A percentile compares a stretch with the other conserved stretches of the same genome.
Conservation (phyloP, 2,888 invertebrate genomes). For the Drosophila colorata region DNA sequence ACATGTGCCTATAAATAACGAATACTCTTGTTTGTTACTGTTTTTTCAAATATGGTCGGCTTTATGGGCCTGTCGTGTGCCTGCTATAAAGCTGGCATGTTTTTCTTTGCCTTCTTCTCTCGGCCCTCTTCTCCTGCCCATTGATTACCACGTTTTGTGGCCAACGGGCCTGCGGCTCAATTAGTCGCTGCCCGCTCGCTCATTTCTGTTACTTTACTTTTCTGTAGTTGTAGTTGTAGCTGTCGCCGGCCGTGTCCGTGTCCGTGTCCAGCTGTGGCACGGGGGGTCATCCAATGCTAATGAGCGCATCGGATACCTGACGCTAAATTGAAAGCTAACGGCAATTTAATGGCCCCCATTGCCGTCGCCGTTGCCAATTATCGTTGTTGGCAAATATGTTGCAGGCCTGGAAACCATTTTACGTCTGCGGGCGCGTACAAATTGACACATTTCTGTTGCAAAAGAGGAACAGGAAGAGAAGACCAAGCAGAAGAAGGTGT, state of each 20-base stretch:
- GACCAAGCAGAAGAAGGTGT: too few relatives aligned
- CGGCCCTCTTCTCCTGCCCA: not conserved
- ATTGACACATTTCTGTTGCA: slow-evolving; percentile 44
- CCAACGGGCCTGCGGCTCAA: slow-evolving; percentile 24
- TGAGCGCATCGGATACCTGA: slow-evolving; percentile 57
- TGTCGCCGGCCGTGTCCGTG: too few relatives aligned
- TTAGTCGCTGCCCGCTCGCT: slow-evolving; percentile 31
- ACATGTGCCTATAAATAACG: not conserved
- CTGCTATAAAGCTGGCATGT: slow-evolving; percentile 11
- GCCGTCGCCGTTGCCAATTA: slow-evolving; percentile 50
- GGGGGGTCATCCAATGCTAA: slow-evolving; percentile 60
- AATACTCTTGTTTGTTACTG: not conserved
- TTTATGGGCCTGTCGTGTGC: slow-evolving; percentile 17
- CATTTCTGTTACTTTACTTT: not conserved
- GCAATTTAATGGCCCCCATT: slow-evolving; percentile 55
- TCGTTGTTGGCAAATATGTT: slow-evolving; percentile 39
- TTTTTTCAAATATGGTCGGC: not conserved
- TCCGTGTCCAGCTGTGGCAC: slow-evolving; percentile 27
- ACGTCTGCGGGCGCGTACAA: slow-evolving; percentile 6
- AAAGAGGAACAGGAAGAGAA: not conserved
- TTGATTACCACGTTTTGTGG: slow-evolving; percentile 31
- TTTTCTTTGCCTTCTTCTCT: not conserved
- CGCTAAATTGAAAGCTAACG: slow-evolving; percentile 72
- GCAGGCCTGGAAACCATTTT: slow-evolving; percentile 10
- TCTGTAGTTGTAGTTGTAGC: not conserved